Percentiles rank a stretch among this genome's conserved stretches.
Evolutionary conservation across 2,888 invertebrate species (phyloP).

Genomic region (Diachrysia chrysitis): DNA sequence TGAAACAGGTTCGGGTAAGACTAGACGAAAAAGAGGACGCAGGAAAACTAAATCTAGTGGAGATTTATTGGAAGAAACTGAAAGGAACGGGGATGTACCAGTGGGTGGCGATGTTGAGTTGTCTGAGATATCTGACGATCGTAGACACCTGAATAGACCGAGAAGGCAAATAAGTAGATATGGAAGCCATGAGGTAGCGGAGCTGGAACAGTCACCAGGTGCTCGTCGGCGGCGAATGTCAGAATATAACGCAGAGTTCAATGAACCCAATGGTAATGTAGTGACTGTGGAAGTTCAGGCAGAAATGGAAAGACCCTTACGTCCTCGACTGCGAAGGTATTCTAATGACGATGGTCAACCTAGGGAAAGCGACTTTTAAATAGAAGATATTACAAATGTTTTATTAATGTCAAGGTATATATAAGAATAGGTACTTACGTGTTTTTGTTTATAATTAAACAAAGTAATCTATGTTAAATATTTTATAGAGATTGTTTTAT

Average conservation of each 20-base stretch:
- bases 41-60: constrained; percentile 88
- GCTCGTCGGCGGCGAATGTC: constrained; percentile 81
- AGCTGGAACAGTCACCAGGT: constrained; percentile 83
- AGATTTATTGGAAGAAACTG: constrained; percentile 85
- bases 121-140: constrained; percentile 68
- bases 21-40: constrained; percentile 78
- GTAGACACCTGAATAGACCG: constrained; percentile 65
- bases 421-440: not conserved
- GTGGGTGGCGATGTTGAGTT: constrained; percentile 76
- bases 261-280: constrained; percentile 59
- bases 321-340: constrained; percentile 75
- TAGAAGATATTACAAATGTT: constrained; percentile 28
- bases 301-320: constrained; percentile 74
- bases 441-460: not conserved
- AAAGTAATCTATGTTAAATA: not conserved
- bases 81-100: constrained; percentile 79
- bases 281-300: constrained; percentile 78
- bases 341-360: constrained; percentile 82
- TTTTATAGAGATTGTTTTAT: constrained; percentile 19
- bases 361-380: constrained; percentile 83
- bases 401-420: not conserved
- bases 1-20: constrained; percentile 82
- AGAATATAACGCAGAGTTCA: constrained; percentile 69
- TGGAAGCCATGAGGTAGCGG: constrained; percentile 85
- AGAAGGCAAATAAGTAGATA: constrained; percentile 73